Evolutionary conservation across 2,888 invertebrate genomes (phyloP).

Genomic region (Mesorhabditis sp.): DNA sequence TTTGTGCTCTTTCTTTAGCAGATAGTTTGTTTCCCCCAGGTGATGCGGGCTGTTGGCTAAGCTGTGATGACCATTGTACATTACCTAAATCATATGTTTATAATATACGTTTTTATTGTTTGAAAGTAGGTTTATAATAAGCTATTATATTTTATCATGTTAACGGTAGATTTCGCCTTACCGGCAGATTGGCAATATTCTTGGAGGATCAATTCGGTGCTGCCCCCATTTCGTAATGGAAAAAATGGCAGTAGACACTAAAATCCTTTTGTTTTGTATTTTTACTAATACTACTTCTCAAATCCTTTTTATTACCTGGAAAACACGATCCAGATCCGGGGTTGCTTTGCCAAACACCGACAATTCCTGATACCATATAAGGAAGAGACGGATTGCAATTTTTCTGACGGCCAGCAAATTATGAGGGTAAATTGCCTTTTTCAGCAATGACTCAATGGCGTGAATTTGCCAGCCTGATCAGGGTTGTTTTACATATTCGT

Average conservation of each 20-base stretch:
- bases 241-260: slow-evolving; percentile 50
- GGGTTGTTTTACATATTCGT: not conserved
- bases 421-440: slow-evolving; percentile 53
- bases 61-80: slow-evolving; percentile 1
- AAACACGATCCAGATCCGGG: slow-evolving; percentile 42
- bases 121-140: too few relatives aligned
- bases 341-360: slow-evolving; percentile 45
- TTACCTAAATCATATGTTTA: not conserved
- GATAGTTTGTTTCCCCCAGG: slow-evolving; percentile 16
- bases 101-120: too few relatives aligned
- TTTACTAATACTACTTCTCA: not conserved
- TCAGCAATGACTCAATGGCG: slow-evolving; percentile 53
- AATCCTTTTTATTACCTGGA: slow-evolving; percentile 26
- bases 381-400: slow-evolving; percentile 54
- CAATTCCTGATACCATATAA: slow-evolving; percentile 55
- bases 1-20: slow-evolving; percentile 47
- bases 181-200: slow-evolving; percentile 45
- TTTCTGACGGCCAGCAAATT: slow-evolving; percentile 55
- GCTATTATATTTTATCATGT: not conserved
- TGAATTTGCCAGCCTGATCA: slow-evolving; percentile 52
- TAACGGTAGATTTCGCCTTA: not conserved
- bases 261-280: not conserved
- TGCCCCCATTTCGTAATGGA: slow-evolving; percentile 43
- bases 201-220: slow-evolving; percentile 40
- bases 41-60: not conserved